Conservation (phyloP, 1,140 invertebrate species). For the roundworm (Caenorhabditis elegans) region DNA sequence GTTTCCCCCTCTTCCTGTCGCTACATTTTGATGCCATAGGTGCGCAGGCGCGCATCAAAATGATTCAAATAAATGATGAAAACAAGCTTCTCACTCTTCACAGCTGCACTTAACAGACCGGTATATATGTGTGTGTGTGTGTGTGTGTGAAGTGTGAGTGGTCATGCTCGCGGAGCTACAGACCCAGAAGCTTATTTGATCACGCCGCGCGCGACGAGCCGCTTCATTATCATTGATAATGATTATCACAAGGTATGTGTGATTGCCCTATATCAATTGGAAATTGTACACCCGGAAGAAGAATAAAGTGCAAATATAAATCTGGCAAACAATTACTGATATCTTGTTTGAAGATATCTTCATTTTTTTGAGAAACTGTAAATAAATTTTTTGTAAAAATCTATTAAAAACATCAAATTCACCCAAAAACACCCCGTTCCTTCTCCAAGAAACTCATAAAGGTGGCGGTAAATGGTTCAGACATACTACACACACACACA, state of each 20-base stretch:
- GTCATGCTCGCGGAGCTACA: neutral
- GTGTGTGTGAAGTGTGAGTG: slow-evolving; percentile 25
- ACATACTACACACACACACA: neutral
- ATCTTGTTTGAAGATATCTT: too few species aligned
- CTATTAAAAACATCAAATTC: too few species aligned
- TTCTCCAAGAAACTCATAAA: neutral
- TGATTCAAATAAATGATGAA: neutral
- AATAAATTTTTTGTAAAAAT: too few species aligned
- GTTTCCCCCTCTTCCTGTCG: neutral
- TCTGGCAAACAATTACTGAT: too few species aligned
- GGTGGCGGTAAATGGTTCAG: neutral
- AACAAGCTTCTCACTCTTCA: neutral
- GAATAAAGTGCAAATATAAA: too few species aligned
- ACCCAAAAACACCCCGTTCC: too few species aligned
- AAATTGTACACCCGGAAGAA: neutral
- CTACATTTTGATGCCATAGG: neutral
- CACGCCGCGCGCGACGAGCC: neutral
- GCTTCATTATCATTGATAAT: neutral
- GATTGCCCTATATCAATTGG: neutral
- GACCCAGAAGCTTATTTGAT: neutral
- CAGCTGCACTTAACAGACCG: neutral
- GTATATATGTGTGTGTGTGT: too few species aligned
- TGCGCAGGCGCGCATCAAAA: neutral
- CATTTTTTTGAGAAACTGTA: too few species aligned
- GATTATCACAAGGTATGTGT: neutral